Percentiles rank a stretch among this genome's conserved stretches.
These are phyloP conservation scores for Edolisoma coerulescens DNA, from an alignment of 2,113 vertebrate species.

Conservation along the genomic window DNA sequence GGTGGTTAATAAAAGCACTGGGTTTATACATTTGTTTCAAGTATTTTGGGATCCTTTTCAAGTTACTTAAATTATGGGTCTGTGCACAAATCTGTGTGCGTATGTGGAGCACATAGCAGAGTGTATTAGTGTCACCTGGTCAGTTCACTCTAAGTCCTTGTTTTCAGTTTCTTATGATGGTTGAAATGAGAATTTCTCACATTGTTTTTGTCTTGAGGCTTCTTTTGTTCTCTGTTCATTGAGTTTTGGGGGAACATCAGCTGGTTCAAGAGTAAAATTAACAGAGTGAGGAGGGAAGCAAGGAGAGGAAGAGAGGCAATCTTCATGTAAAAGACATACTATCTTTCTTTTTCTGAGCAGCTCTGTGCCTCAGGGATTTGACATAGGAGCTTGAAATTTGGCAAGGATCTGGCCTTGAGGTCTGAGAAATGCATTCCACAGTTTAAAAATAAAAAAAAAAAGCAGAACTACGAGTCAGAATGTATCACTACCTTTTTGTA, in stretches of 20 bases:
- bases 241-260: background rate
- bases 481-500: background rate
- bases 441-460: background rate
- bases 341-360: background rate
- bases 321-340: background rate
- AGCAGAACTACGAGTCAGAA: background rate
- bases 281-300: background rate
- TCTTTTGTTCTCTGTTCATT: background rate
- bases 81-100: background rate
- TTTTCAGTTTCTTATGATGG: background rate
- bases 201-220: background rate
- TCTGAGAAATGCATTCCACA: background rate
- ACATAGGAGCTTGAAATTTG: conserved; percentile 9
- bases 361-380: background rate
- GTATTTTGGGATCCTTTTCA: background rate
- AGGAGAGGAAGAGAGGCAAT: background rate
- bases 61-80: background rate
- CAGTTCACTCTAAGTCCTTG: background rate
- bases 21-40: background rate
- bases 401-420: background rate
- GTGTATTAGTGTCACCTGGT: background rate
- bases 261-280: background rate
- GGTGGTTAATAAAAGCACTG: background rate
- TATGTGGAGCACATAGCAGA: background rate
- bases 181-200: background rate